Percentiles rank a stretch among this genome's conserved stretches.
Evolutionary conservation across 2,113 vertebrate species (phyloP).

Genomic region (Cyanoramphus novaezelandiae): DNA sequence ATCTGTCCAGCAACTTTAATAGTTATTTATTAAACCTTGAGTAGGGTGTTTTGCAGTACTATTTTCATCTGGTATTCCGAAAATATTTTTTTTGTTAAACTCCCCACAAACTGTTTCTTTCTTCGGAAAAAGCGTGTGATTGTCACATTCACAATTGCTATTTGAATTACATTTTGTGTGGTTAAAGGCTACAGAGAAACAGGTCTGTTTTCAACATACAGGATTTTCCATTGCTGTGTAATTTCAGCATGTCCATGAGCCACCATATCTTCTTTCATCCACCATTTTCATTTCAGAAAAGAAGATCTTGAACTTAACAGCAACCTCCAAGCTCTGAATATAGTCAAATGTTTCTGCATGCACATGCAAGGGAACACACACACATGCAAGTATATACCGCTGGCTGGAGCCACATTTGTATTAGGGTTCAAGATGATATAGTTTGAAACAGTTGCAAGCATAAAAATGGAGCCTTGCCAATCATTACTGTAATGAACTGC

Average conservation of each 20-base stretch:
- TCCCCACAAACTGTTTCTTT: not conserved
- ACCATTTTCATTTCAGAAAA: not conserved
- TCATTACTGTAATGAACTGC: not conserved
- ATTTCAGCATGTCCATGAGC: not conserved
- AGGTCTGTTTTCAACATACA: not conserved
- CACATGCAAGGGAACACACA: fast-evolving
- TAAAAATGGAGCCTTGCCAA: not conserved
- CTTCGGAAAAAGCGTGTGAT: not conserved
- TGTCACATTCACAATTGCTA: not conserved
- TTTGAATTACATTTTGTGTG: not conserved
- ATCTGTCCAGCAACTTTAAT: not conserved
- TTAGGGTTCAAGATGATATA: not conserved
- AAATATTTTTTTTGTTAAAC: not conserved
- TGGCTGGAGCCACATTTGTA: not conserved
- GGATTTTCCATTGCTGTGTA: not conserved
- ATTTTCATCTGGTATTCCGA: not conserved
- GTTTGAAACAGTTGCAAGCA: not conserved
- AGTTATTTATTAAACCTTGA: not conserved
- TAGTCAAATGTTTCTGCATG: not conserved
- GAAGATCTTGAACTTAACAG: not conserved
- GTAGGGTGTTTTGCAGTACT: not conserved
- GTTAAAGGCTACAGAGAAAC: not conserved
- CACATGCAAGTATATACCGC: fast-evolving
- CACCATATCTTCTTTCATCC: not conserved
- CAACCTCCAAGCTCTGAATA: not conserved